These are phyloP conservation scores for Synanthedon vespiformis DNA, from an alignment of 2,888 invertebrate species.

Conservation along the genomic window DNA sequence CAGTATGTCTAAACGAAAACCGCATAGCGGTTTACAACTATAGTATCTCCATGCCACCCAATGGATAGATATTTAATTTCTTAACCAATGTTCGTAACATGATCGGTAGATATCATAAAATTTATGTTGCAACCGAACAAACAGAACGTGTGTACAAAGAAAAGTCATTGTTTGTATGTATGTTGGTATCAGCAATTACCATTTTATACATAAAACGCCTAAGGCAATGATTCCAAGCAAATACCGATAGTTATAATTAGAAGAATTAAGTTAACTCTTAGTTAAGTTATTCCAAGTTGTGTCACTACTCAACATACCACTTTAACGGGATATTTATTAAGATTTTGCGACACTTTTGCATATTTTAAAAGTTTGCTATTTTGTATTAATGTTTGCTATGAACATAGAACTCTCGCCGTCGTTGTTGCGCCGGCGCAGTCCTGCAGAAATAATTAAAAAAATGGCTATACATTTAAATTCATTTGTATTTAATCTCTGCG, in stretches of 20 bases:
- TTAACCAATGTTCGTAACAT: slow-evolving; percentile 39
- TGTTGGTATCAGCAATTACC: neutral
- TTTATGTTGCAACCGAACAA: slow-evolving; percentile 21
- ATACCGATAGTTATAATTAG: neutral
- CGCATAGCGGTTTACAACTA: slow-evolving; percentile 36
- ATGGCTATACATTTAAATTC: no score
- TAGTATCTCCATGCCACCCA: slow-evolving; percentile 16
- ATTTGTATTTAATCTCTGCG: no score
- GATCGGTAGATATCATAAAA: slow-evolving; percentile 46
- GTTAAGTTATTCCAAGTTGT: no score
- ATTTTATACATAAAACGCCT: neutral
- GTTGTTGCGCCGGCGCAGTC: no score
- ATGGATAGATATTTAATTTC: slow-evolving; percentile 41
- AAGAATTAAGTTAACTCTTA: neutral
- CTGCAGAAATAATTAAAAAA: no score
- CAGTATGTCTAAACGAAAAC: slow-evolving; percentile 30
- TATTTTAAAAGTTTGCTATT: slow-evolving; percentile 4
- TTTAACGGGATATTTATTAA: neutral
- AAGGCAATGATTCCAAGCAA: neutral
- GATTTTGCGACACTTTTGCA: slow-evolving; percentile 13
- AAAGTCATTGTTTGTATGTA: slow-evolving; percentile 15
- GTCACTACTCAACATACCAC: neutral
- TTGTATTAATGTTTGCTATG: no score
- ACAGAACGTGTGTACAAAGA: slow-evolving; percentile 5
- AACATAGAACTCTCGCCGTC: no score